Evolutionary conservation across 2,888 invertebrate genomes (phyloP).

Genomic region (Plagodis pulveraria): DNA sequence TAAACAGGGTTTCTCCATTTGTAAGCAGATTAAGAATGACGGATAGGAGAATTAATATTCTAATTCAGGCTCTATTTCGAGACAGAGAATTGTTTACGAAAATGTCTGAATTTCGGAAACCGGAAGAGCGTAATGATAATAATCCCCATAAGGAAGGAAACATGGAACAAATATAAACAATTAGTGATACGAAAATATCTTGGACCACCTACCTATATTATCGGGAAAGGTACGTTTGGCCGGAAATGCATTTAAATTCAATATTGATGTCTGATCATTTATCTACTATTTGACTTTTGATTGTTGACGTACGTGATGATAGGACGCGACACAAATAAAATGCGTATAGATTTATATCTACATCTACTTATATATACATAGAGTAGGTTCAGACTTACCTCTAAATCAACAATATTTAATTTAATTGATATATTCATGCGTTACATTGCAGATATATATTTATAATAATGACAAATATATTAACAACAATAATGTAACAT

Average conservation of each 20-base stretch:
- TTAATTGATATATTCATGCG: too few species aligned
- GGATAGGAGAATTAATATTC: slow-evolving; percentile 34
- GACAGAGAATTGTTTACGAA: slow-evolving; percentile 19
- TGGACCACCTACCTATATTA: slow-evolving; percentile 15
- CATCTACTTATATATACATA: neutral
- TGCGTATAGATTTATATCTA: slow-evolving; percentile 7
- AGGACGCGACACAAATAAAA: slow-evolving; percentile 16
- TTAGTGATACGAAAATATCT: neutral
- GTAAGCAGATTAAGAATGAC: slow-evolving; percentile 41
- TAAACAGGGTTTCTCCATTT: slow-evolving; percentile 31
- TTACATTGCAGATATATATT: too few species aligned
- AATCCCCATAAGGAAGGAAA: slow-evolving; percentile 10
- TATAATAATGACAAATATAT: too few species aligned
- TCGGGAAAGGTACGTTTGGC: slow-evolving; percentile 15
- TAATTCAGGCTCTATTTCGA: slow-evolving; percentile 25
- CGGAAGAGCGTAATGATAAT: slow-evolving; percentile 24
- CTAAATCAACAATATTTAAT: too few species aligned
- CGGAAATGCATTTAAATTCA: slow-evolving; percentile 40
- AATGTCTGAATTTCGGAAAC: slow-evolving; percentile 14
- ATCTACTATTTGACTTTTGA: slow-evolving; percentile 33
- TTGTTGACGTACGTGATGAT: slow-evolving; percentile 29
- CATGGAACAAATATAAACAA: slow-evolving; percentile 10
- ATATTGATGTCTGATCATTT: slow-evolving; percentile 33
- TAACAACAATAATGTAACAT: too few species aligned
- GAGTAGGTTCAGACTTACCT: neutral